Evolutionary conservation across 2,888 invertebrate genomes (phyloP).

Genomic region (Kryphioiulus occultus): DNA sequence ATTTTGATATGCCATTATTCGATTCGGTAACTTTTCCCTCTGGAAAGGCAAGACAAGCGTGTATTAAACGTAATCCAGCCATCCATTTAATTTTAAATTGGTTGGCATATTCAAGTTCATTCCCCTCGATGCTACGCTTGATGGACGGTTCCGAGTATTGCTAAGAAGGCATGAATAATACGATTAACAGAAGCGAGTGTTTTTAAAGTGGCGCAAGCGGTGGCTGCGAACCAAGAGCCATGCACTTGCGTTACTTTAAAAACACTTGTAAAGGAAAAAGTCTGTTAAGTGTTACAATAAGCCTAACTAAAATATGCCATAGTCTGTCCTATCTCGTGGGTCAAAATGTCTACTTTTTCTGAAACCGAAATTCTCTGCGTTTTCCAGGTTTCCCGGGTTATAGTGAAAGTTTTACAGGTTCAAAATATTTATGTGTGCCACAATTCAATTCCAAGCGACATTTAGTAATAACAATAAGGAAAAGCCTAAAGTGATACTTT

Average conservation of each 20-base stretch:
- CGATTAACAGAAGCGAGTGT: background rate
- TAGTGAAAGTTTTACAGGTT: too few species aligned
- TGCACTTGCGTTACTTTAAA: background rate
- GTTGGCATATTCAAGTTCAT: background rate
- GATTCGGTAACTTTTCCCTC: constrained; percentile 18
- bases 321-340: too few species aligned
- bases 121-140: constrained; percentile 1
- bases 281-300: background rate
- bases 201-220: background rate
- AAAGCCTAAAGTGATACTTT: too few species aligned
- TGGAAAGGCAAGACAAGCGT: background rate
- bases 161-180: constrained; percentile 18
- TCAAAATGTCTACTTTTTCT: too few species aligned
- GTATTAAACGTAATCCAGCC: constrained; percentile 9
- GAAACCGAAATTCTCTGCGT: too few species aligned
- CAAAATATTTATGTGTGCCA: too few species aligned
- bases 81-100: constrained; percentile 4
- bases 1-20: too few species aligned
- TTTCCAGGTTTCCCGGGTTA: background rate
- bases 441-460: too few species aligned
- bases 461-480: too few species aligned
- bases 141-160: background rate
- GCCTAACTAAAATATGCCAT: background rate
- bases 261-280: background rate
- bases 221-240: background rate